Evolutionary conservation across 1,140 invertebrate genomes (phyloP), one percentile per base, ranked within the genome.

Genomic region (Drosophila persimilis): DNA sequence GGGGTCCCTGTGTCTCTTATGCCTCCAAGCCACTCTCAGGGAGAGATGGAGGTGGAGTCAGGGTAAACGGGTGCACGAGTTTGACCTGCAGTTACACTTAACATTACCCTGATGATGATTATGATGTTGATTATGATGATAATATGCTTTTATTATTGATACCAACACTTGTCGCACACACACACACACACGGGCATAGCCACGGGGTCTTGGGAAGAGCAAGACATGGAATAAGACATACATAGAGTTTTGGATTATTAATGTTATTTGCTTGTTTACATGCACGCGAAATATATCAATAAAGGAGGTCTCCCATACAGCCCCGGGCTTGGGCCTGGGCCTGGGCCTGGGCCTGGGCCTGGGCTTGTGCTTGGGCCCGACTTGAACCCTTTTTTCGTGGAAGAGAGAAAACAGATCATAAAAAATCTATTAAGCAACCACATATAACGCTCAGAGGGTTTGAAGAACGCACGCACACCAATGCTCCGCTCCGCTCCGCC

Each of bases 401-500:
- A 29, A 6, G 29, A 29, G 29, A 7, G 29, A 73, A 60, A 84
- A 85, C 64, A 86, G 81, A 88, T 88, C 84, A 88, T 88, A 88
- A 88, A 88, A 88, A 83, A 88, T 88, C 83, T 88, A 88, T 89
- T 88, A 88, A 60, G 84, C 79, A 83, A 89, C 83, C 83, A 88
- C 83, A 86, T 83, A 75, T 67, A 84, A 71, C 48, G 35, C 35
- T 26, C 51, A 54, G 46, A 63, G 60, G 60, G 60, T 57, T 57
- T 31, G 29, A 47, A 17, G 50, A 15, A 22, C 43, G 43, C 62
- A 57, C 53, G 53, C 57, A 65, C 53, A 59, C 54, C 29, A 31
- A 8, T 31, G 29, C 29, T 31, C 29, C 7, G 2, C n/a, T n/a
- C n/a, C n/a, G n/a, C n/a, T n/a, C n/a, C n/a, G n/a, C n/a, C n/a